A percentile compares a stretch with the other conserved stretches of the same genome.
These are phyloP conservation scores for Esox masquinongy DNA, from an alignment of 2,797 vertebrate species.

Conservation along the genomic window DNA sequence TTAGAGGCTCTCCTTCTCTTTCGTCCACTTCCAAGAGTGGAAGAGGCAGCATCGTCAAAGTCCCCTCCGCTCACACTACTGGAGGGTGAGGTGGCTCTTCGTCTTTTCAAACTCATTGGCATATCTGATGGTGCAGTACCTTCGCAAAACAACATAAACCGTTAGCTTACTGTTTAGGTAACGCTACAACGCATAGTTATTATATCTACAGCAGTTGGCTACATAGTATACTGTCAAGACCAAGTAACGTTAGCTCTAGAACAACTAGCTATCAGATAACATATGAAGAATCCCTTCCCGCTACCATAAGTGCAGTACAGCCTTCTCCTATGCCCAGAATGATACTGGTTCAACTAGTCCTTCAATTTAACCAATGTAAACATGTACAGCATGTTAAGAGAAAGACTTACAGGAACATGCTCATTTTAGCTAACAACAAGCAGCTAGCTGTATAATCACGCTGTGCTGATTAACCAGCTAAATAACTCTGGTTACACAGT, in stretches of 20 bases:
- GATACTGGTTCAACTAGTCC: too few relatives aligned
- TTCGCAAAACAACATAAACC: background rate
- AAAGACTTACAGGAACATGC: too few relatives aligned
- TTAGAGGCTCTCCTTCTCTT: constrained; percentile 87
- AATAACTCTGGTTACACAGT: too few relatives aligned
- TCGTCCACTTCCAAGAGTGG: constrained; percentile 86
- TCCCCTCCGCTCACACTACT: constrained; percentile 94
- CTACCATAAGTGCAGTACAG: too few relatives aligned
- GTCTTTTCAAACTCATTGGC: constrained; percentile 92
- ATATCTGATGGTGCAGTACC: background rate
- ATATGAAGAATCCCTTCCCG: too few relatives aligned
- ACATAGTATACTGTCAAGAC: too few relatives aligned
- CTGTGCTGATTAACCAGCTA: background rate
- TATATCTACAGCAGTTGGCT: background rate
- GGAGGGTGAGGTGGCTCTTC: constrained; percentile 94
- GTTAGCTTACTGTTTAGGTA: background rate
- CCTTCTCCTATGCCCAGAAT: too few relatives aligned
- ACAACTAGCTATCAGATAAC: background rate
- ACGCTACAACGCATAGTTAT: background rate
- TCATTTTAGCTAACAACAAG: too few relatives aligned
- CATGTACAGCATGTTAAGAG: too few relatives aligned
- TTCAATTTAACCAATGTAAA: too few relatives aligned
- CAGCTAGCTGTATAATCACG: background rate
- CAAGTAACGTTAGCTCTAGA: background rate
- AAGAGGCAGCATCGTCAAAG: constrained; percentile 88